phyloP scores from a whole-genome alignment of 2,888 invertebrate genomes.

The Nomada fabriciana region DNA sequence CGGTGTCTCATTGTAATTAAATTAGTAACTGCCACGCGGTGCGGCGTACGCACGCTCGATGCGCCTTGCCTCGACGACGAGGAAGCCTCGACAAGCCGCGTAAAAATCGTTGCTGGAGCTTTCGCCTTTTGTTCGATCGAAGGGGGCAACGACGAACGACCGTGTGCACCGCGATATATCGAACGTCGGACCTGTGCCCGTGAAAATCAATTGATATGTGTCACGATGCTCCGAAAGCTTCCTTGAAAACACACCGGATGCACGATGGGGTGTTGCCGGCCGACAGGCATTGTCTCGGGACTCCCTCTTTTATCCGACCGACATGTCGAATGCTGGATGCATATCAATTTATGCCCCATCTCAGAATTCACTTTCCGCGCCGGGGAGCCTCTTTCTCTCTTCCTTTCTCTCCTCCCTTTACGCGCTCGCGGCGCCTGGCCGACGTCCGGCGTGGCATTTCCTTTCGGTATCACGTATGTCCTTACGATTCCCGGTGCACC shows the following conservation, averaged over 20 bases:
- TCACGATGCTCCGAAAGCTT: constrained; percentile 78
- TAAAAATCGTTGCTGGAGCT: constrained; percentile 37
- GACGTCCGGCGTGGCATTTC: constrained; percentile 68
- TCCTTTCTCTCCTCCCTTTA: constrained; percentile 59
- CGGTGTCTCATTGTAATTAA: constrained; percentile 64
- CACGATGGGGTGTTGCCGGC: constrained; percentile 76
- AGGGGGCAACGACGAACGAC: constrained; percentile 23
- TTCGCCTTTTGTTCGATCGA: constrained; percentile 30
- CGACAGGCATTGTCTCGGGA: constrained; percentile 78
- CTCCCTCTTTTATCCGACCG: constrained; percentile 82
- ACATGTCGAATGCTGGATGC: constrained; percentile 81
- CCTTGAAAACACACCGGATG: constrained; percentile 83
- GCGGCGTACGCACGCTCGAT: constrained; percentile 36
- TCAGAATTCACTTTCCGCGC: constrained; percentile 73
- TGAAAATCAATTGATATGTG: constrained; percentile 83
- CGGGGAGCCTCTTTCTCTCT: constrained; percentile 51
- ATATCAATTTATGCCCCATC: constrained; percentile 80
- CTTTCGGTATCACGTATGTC: constrained; percentile 66
- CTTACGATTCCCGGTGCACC: constrained; percentile 52
- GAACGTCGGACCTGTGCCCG: constrained; percentile 63
- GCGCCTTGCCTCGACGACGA: constrained; percentile 1
- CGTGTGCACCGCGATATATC: constrained; percentile 50
- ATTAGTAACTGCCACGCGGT: constrained; percentile 57
- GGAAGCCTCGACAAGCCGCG: not conserved
- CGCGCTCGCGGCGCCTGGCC: constrained; percentile 61